A percentile compares a stretch with the other conserved stretches of the same genome.
These are phyloP conservation scores for Stigmatopora nigra DNA, from an alignment of 2,113 vertebrate genomes.

Conservation along the genomic window DNA sequence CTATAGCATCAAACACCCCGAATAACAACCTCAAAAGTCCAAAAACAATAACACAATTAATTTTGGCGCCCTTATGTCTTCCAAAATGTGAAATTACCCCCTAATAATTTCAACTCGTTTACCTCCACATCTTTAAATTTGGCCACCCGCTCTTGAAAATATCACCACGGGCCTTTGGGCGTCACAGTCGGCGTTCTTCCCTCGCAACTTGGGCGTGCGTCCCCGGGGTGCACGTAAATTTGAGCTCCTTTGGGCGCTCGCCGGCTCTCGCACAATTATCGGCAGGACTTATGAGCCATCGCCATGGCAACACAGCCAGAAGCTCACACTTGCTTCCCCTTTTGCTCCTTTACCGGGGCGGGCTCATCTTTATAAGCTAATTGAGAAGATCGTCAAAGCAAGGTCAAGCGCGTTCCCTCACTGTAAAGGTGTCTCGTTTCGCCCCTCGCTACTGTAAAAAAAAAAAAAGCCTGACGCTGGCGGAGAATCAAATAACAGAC, in stretches of 20 bases:
- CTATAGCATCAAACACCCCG: no score
- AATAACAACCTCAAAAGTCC: no score
- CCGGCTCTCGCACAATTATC: constrained; percentile 23
- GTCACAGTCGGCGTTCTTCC: constrained; percentile 35
- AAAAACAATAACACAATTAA: no score
- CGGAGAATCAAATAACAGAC: not conserved
- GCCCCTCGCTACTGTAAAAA: not conserved
- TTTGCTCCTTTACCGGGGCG: not conserved
- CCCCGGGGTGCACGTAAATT: constrained; percentile 44
- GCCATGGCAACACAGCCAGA: constrained; percentile 25
- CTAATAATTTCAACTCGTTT: no score
- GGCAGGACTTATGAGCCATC: constrained; percentile 6
- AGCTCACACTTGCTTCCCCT: not conserved
- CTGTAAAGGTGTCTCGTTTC: constrained; percentile 2
- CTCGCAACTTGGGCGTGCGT: constrained; percentile 41
- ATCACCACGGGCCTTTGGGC: constrained; percentile 34
- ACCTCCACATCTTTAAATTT: not conserved
- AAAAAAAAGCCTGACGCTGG: not conserved
- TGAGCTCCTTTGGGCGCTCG: constrained; percentile 53
- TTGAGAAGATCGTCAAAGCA: not conserved
- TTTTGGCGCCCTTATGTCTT: no score
- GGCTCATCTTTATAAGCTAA: not conserved
- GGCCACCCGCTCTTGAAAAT: constrained; percentile 5
- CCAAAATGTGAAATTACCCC: no score
- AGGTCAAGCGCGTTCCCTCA: not conserved